Evolutionary conservation across 1,140 invertebrate species (phyloP), one percentile per base, ranked within the genome.

Genomic region (Diuraphis noxia): DNA sequence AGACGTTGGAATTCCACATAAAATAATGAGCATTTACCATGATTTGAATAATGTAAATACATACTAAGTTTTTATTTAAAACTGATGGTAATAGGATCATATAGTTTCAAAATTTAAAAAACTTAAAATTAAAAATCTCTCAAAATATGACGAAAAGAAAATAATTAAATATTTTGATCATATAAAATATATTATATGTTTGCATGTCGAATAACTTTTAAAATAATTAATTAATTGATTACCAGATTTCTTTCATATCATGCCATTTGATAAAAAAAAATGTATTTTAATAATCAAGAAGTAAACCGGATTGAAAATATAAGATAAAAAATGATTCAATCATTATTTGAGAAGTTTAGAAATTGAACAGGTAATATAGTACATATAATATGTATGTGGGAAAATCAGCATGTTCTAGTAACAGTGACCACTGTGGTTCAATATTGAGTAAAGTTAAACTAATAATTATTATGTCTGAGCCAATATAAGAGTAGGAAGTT

Each of bases 371-470:
- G 8, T 36, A 85, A 85, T 21, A 49, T 19, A 77, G 40, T 30
- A 38, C 0, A 40, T 91, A 49, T 52, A 82, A 91, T 91, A 91
- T 91, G 81, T 1, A 49, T 10, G 13, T 52, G 89, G 36, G 43
- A 91, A 91, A 82, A 91, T 43, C n/a, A 49, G 23, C 77, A 91
- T 30, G 43, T 82, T 43, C 7, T 38, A 40, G 34, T 56, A 87
- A 87, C 34, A 38, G 43, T 30, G 4, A 56, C 34, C 38, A 56
- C 38, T 52, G 30, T 46, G 84, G 43, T 46, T 30, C n/a, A 46
- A 36, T 86, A 86, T 49, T 36, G 34, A 85, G 34, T 86, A 85
- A 36, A 85, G 41, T 10, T 43, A 86, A 49, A 86, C 84, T 36
- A 36, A 86, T 38, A 86, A 49, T 86, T 86, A 38, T 46, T 85